Conservation (phyloP, 2,797 vertebrate genomes). For the Pangasius djambal region DNA sequence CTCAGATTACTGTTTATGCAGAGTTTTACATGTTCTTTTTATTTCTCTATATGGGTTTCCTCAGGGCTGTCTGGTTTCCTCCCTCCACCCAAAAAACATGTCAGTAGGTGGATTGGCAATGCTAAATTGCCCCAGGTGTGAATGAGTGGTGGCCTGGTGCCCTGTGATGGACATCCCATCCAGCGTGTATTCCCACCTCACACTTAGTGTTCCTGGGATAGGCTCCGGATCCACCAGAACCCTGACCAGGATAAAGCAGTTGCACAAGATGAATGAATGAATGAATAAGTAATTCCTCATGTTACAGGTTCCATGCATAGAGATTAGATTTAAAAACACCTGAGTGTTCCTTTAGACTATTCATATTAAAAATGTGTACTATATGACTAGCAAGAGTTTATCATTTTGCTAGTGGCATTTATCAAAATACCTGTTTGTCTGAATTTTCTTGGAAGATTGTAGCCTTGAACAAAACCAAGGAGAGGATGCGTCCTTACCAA, state of each 20-base stretch:
- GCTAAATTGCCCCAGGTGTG: not conserved
- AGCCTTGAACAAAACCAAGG: slow-evolving; percentile 97
- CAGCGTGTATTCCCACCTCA: not conserved
- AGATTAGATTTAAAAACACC: not conserved
- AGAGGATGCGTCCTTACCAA: slow-evolving; percentile 95
- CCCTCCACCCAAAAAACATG: not conserved
- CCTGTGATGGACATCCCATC: not conserved
- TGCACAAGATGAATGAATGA: not conserved
- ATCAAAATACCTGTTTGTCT: not conserved
- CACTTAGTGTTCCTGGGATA: not conserved
- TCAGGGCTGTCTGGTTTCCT: not conserved
- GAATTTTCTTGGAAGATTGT: slow-evolving; percentile 79
- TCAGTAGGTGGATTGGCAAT: not conserved
- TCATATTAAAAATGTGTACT: not conserved
- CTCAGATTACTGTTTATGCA: not conserved
- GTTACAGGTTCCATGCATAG: not conserved
- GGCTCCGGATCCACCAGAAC: not conserved
- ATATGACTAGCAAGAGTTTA: not conserved
- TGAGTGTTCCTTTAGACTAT: not conserved
- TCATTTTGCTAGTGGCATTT: not conserved
- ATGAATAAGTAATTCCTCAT: not conserved
- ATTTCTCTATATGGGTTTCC: not conserved
- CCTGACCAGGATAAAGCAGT: not conserved
- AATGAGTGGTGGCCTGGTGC: not conserved
- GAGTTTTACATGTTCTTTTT: not conserved